phyloP scores from a whole-genome alignment of 1,140 invertebrate species.

The Goniozus legneri region DNA sequence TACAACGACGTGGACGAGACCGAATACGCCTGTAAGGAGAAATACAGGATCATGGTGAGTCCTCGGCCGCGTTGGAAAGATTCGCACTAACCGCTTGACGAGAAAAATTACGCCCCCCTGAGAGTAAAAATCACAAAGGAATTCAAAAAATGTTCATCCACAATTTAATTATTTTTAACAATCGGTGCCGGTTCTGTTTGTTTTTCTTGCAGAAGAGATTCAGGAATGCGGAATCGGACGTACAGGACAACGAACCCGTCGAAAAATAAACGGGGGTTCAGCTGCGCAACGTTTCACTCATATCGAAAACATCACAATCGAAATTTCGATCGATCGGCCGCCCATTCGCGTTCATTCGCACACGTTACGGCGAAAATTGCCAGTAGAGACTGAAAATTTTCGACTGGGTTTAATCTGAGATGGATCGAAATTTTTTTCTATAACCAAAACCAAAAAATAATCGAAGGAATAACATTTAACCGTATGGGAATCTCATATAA shows the following conservation, averaged over 20 bases:
- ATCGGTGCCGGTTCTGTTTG: slow-evolving; percentile 32
- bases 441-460: too few species aligned
- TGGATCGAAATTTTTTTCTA: too few species aligned
- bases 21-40: slow-evolving; percentile 79
- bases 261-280: slow-evolving; percentile 37
- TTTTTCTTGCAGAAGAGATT: slow-evolving; percentile 47
- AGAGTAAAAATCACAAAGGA: slow-evolving; percentile 4
- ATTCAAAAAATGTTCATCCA: too few species aligned
- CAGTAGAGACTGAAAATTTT: too few species aligned
- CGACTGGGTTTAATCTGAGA: too few species aligned
- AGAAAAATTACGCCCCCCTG: slow-evolving; percentile 10
- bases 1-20: slow-evolving; percentile 79
- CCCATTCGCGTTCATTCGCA: too few species aligned
- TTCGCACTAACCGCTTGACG: not conserved
- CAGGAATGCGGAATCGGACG: slow-evolving; percentile 35
- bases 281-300: too few species aligned
- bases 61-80: not conserved
- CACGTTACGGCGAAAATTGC: too few species aligned
- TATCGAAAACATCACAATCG: too few species aligned
- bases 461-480: too few species aligned
- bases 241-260: slow-evolving; percentile 32
- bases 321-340: too few species aligned
- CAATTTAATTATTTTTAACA: slow-evolving; percentile 9
- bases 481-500: too few species aligned
- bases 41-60: slow-evolving; percentile 78